Percentiles rank a stretch among this genome's conserved stretches.
These are phyloP conservation scores for Drosophila nasuta DNA, from an alignment of 1,140 invertebrate species.

Conservation along the genomic window DNA sequence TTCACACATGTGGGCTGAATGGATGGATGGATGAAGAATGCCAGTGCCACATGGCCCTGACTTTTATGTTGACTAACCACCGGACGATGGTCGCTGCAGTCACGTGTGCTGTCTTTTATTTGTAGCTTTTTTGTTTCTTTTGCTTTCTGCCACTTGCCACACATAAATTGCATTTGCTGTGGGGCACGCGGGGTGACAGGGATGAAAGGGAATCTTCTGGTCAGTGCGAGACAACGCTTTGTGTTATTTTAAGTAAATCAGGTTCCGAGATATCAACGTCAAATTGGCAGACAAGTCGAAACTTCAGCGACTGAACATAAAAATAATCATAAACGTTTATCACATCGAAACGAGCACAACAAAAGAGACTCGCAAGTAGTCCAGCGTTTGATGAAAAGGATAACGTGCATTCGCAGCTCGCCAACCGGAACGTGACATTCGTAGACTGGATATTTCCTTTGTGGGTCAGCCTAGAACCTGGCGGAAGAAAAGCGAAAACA, in stretches of 20 bases:
- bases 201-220: not conserved
- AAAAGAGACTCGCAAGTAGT: constrained; percentile 10
- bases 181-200: not conserved
- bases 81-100: constrained; percentile 59
- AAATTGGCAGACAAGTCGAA: constrained; percentile 71
- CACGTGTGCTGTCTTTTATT: constrained; percentile 63
- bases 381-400: constrained; percentile 71
- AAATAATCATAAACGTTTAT: constrained; percentile 83
- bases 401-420: constrained; percentile 53
- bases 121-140: constrained; percentile 14
- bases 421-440: constrained; percentile 61
- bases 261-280: constrained; percentile 70
- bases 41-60: constrained; percentile 9
- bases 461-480: constrained; percentile 54
- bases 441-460: constrained; percentile 18
- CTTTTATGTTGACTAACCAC: constrained; percentile 40
- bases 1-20: constrained; percentile 71
- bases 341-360: constrained; percentile 61
- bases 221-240: not conserved
- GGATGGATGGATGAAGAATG: constrained; percentile 12
- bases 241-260: constrained; percentile 80
- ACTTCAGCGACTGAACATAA: constrained; percentile 65
- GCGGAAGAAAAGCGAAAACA: constrained; percentile 9
- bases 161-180: constrained; percentile 73
- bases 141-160: constrained; percentile 32